Evolutionary conservation across 2,113 vertebrate species (phyloP).

Genomic region (Caracal caracal): DNA sequence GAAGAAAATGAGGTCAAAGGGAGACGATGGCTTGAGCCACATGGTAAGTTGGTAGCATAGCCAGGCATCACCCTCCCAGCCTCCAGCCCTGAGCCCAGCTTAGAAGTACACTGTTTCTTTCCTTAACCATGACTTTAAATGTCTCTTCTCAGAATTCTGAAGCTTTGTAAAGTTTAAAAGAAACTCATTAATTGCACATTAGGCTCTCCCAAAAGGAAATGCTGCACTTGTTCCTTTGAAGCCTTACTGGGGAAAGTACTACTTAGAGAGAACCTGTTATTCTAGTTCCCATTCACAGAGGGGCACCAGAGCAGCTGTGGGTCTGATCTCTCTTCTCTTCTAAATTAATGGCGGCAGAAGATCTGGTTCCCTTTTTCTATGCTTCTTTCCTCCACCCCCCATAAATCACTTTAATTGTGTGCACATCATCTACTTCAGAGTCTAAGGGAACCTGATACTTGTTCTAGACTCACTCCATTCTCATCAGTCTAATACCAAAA

Average conservation of each 20-base stretch:
- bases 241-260: not conserved
- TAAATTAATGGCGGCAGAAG: not conserved
- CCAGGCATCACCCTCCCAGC: not conserved
- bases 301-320: not conserved
- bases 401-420: slow-evolving; percentile 16
- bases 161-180: not conserved
- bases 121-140: not conserved
- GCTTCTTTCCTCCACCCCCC: not conserved
- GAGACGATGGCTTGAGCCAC: not conserved
- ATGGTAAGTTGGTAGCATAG: not conserved
- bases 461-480: not conserved
- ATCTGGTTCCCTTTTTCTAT: not conserved
- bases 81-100: not conserved
- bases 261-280: not conserved
- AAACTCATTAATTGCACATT: not conserved
- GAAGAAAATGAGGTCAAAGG: not conserved
- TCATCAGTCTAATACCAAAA: not conserved
- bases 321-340: not conserved
- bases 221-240: not conserved
- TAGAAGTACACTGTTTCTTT: not conserved
- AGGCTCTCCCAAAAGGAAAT: not conserved
- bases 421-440: not conserved
- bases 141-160: not conserved
- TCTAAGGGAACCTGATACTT: not conserved
- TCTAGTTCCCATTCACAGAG: not conserved